Evolutionary conservation across 2,888 invertebrate genomes (phyloP).

Genomic region (Phyllotreta cruciferae): DNA sequence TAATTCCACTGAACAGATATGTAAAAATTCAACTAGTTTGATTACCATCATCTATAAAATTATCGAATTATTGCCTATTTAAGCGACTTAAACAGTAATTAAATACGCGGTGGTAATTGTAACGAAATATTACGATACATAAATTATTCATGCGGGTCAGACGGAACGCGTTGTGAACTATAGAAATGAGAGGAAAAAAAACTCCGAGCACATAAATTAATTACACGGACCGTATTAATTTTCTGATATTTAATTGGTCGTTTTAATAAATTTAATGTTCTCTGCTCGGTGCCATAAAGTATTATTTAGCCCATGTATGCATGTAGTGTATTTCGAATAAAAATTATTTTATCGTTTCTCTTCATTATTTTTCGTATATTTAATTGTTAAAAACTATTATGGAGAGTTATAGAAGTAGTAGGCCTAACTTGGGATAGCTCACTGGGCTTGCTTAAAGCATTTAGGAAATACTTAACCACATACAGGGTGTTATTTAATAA

Average conservation of each 20-base stretch:
- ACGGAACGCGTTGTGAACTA: background rate
- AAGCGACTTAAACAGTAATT: slow-evolving; percentile 30
- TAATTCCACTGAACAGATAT: no score
- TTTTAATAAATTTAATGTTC: slow-evolving; percentile 20
- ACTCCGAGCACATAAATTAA: slow-evolving; percentile 31
- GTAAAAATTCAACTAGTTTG: no score
- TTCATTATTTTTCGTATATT: no score
- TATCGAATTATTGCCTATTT: slow-evolving; percentile 33
- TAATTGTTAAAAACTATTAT: no score
- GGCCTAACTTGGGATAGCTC: no score
- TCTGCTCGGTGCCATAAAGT: slow-evolving; percentile 17
- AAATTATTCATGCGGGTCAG: slow-evolving; percentile 32
- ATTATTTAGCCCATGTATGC: no score
- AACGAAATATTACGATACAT: slow-evolving; percentile 26
- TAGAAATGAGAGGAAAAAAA: slow-evolving; percentile 13
- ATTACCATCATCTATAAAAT: slow-evolving; percentile 14
- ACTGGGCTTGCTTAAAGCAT: no score
- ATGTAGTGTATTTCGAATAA: no score
- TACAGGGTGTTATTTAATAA: no score
- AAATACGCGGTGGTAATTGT: slow-evolving; percentile 32
- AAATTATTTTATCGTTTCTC: no score
- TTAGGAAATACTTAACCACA: no score
- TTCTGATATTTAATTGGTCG: slow-evolving; percentile 19
- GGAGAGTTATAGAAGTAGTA: no score
- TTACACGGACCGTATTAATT: slow-evolving; percentile 29